phyloP scores from a whole-genome alignment of 2,888 invertebrate genomes.

The Hedya salicella region DNA sequence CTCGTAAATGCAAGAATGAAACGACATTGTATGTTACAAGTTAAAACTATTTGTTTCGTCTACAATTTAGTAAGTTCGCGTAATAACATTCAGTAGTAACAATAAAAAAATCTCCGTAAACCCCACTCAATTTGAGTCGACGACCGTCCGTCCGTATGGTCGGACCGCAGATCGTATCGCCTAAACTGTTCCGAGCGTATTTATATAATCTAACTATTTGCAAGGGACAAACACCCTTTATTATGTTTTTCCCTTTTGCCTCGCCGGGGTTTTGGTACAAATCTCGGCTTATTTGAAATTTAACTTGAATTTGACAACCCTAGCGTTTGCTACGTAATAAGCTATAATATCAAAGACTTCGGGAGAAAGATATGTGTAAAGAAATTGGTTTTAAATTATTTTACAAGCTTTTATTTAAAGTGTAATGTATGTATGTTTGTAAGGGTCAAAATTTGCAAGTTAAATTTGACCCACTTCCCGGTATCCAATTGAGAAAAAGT shows the following conservation, averaged over 20 bases:
- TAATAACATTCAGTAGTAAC: conserved; percentile 53
- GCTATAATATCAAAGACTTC: not conserved
- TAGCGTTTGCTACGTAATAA: not conserved
- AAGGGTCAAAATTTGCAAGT: too few relatives aligned
- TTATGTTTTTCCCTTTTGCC: conserved; percentile 60
- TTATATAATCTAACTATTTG: conserved; percentile 84
- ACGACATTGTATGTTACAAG: not conserved
- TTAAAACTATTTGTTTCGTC: conserved; percentile 32
- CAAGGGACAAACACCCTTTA: conserved; percentile 79
- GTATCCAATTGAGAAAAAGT: too few relatives aligned
- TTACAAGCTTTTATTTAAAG: too few relatives aligned
- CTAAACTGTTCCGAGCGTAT: conserved; percentile 77
- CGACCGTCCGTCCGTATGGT: conserved; percentile 48
- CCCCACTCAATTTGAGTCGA: conserved; percentile 75
- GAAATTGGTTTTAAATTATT: too few relatives aligned
- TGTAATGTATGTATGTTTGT: too few relatives aligned
- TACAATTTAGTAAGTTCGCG: conserved; percentile 56
- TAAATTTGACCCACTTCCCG: too few relatives aligned
- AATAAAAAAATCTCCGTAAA: conserved; percentile 72
- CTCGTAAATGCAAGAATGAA: not conserved
- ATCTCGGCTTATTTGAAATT: conserved; percentile 44
- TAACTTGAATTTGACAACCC: conserved; percentile 18
- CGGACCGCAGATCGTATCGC: conserved; percentile 78
- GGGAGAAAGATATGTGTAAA: too few relatives aligned
- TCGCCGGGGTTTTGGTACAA: conserved; percentile 48